Percentiles rank a stretch among this genome's conserved stretches.
Conservation (phyloP, 37 sponge, comb jelly and placozoan genomes). For the Beroe ovata region DNA sequence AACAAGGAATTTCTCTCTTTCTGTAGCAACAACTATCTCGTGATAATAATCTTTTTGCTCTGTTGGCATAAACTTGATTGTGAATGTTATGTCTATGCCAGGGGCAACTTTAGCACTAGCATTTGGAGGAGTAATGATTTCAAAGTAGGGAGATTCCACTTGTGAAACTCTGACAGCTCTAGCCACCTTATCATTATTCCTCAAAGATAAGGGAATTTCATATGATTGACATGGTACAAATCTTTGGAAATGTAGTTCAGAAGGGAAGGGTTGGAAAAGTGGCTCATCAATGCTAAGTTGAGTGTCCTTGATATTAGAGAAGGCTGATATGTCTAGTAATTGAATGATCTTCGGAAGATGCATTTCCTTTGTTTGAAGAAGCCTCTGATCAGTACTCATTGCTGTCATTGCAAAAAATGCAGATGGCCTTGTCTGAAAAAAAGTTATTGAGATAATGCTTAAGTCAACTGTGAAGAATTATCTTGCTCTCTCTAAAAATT, state of each 20-base stretch:
- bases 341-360: conserved; percentile 80
- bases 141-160: conserved; percentile 94
- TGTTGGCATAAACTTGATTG: conserved; percentile 83
- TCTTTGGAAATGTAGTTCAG: conserved; percentile 90
- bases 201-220: conserved; percentile 77
- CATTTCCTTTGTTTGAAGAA: conserved; percentile 72
- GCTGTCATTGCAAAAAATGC: conserved; percentile 76
- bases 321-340: conserved; percentile 83
- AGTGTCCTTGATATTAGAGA: conserved; percentile 81
- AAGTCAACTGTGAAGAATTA: too few relatives aligned
- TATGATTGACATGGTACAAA: conserved; percentile 79
- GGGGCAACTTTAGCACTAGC: conserved; percentile 92
- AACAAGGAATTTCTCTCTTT: conserved; percentile 90
- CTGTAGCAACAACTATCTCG: conserved; percentile 88
- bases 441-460: not conserved
- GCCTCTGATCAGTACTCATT: conserved; percentile 80
- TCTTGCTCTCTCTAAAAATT: too few relatives aligned
- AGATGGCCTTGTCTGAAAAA: conserved; percentile 78
- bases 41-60: conserved; percentile 88
- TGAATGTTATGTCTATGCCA: conserved; percentile 91
- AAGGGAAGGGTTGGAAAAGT: conserved; percentile 89
- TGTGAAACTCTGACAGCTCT: conserved; percentile 80
- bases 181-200: conserved; percentile 90
- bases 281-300: conserved; percentile 81
- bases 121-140: conserved; percentile 71